Base-by-base conservation (phyloP, 2,888 invertebrate genomes). In the Tyria jacobaeae region DNA sequence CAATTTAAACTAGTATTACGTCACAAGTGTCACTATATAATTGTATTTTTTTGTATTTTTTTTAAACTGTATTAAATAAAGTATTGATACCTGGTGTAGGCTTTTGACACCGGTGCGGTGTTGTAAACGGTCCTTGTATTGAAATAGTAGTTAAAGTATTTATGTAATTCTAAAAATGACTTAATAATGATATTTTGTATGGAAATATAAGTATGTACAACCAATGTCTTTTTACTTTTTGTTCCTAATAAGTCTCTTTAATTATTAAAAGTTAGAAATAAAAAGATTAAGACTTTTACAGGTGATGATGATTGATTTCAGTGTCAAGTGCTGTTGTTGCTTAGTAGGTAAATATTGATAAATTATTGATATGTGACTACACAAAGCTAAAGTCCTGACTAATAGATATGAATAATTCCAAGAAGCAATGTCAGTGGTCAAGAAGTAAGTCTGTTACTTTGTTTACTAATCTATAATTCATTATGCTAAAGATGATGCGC, bases 141-240 rank as follows among this genome's bases (percentile, higher is more conserved):
- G 75, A 75, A 78, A 79, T 73, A 51, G 57, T 78, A 79, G 71
- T 60, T 78, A 78, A 70, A 76, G 64, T 73, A 77, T 80, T 80
- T 77, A 78, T 82, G 77, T 80, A 80, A 79, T 75, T 76, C 76
- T 79, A 71, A 75, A 12, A 81, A 80, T 83, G 78, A 81, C 73
- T 81, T 84, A 70, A 78, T 80, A 78, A 76, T 73, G 58, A 84
- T 88, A 88, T 89, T 89, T 89, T 89, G 80, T 87, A 89, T 83
- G 78, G 83, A 80, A 87, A 83, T 86, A 86, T 83, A 88, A 80
- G 73, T 66, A 73, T 68, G 63, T 76, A 71, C 63, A 62, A 65
- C 12, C 4, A 56, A 34, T 31, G 31, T n/a, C 3, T 49, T 31
- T 31, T 31, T 31, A 31, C 27, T 31, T 31, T 60, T 60, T 60